Base-by-base conservation (phyloP, 2,113 vertebrate species). In the Cryptotis parvus region DNA sequence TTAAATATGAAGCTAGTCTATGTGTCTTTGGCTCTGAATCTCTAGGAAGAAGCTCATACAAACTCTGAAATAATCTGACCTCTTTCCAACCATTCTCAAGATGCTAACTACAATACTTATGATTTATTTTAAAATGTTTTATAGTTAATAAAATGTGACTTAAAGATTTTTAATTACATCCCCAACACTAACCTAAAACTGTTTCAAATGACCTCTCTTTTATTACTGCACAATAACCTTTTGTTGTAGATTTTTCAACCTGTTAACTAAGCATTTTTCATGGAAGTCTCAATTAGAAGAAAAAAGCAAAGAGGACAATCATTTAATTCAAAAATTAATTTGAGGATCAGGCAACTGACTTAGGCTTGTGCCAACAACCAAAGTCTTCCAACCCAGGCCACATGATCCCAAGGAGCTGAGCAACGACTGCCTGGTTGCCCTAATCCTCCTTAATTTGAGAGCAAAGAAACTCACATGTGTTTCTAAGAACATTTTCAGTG, bases 401-500 rank as follows among this genome's bases (percentile, higher is more conserved):
- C 99, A 98, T 99, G 99, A 99, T 98, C 98, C 94, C 94, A 96
- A 97, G 93, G 96, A 97, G 97, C 97, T 95, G 97, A 98, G 98
- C 97, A 97, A 95, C 97, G 96, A 98, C 97, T 98, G 98, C 98
- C 98, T 97, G 97, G 97, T 96, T 90, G 96, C 97, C 94, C 97
- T 99, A 99, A 99, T 99, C 99, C 98, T 98, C 96, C 98, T 99
- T 99, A 98, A 99, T 98, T 98, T 99, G 98, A 98, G 97, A 97
- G 98, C 98, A 98, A 98, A 98, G 98, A 98, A 98, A 98, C 98
- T 99, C 98, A 98, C 98, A 98, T 98, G 98, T 98, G 98, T 98
- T 98, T 96, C 97, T 98, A 98, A 99, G 98, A 99, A 98, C 98
- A 98, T 98, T 99, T 98, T 97, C 96, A 52, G 88, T 98, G 98